Conservation (phyloP, 2,888 invertebrate genomes). For the Abscondita cerata region DNA sequence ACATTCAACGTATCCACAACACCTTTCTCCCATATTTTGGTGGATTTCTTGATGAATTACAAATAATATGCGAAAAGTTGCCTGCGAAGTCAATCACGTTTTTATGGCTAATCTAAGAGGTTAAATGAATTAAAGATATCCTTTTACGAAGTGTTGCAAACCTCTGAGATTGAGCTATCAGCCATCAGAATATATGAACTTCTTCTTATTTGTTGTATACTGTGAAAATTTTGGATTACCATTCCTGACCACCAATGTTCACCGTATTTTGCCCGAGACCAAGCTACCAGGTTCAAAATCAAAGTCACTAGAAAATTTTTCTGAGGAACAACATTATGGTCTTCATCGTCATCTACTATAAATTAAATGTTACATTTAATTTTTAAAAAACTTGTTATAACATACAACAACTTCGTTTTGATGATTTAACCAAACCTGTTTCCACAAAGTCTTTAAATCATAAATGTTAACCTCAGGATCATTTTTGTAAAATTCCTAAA, state of each 20-base stretch:
- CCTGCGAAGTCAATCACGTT: conserved; percentile 16
- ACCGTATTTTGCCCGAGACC: neutral
- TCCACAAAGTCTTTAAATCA: too few relatives aligned
- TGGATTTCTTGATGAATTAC: conserved; percentile 8
- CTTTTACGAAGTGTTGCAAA: too few relatives aligned
- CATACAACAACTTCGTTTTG: too few relatives aligned
- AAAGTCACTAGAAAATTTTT: too few relatives aligned
- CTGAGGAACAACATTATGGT: too few relatives aligned
- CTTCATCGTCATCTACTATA: too few relatives aligned
- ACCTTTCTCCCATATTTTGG: conserved; percentile 12
- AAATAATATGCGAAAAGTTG: conserved; percentile 7
- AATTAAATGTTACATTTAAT: too few relatives aligned
- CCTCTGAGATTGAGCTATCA: conserved; percentile 27
- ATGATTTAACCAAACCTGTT: too few relatives aligned
- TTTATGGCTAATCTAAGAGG: conserved; percentile 14
- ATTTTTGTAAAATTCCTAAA: too few relatives aligned
- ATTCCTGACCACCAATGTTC: neutral
- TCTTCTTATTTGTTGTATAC: neutral
- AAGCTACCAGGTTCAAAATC: neutral
- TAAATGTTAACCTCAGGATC: too few relatives aligned
- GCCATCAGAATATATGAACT: conserved; percentile 27
- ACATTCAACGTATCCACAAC: conserved; percentile 25
- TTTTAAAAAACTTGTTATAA: too few relatives aligned
- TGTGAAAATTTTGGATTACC: neutral
- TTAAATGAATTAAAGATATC: neutral